Conservation (phyloP, 1,140 invertebrate genomes). For the Vanessa atalanta region DNA sequence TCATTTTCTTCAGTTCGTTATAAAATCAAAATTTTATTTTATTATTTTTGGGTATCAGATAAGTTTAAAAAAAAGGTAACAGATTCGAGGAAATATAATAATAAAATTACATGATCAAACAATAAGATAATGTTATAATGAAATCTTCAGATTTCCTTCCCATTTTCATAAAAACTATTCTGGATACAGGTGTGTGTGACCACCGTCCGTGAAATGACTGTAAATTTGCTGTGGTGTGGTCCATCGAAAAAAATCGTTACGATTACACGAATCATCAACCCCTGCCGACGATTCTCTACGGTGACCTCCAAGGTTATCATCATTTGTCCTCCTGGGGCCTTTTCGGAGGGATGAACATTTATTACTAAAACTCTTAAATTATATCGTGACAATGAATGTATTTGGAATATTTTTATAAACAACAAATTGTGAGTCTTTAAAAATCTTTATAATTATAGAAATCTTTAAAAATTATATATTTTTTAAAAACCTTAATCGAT, state of each 20-base stretch:
- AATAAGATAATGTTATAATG: too few relatives aligned
- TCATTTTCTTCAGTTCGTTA: too few relatives aligned
- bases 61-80: too few relatives aligned
- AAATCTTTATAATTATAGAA: too few relatives aligned
- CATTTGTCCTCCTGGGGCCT: constrained; percentile 53
- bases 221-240: constrained; percentile 76
- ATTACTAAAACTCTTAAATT: background rate
- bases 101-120: too few relatives aligned
- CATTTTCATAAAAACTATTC: constrained; percentile 22
- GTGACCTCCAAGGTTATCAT: constrained; percentile 60
- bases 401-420: background rate
- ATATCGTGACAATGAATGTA: background rate
- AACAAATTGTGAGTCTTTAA: background rate
- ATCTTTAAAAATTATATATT: too few relatives aligned
- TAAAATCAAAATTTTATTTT: too few relatives aligned
- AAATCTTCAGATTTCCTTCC: background rate
- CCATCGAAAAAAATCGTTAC: constrained; percentile 66
- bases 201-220: constrained; percentile 74
- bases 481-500: too few relatives aligned
- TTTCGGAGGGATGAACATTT: constrained; percentile 18
- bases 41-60: too few relatives aligned
- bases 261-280: constrained; percentile 75
- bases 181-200: constrained; percentile 72
- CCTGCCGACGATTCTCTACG: constrained; percentile 65
- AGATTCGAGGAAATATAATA: too few relatives aligned